Evolutionary conservation across 2,113 vertebrate genomes (phyloP), one percentile per base, ranked within the genome.

Genomic region (Thalassarche chlororhynchos): DNA sequence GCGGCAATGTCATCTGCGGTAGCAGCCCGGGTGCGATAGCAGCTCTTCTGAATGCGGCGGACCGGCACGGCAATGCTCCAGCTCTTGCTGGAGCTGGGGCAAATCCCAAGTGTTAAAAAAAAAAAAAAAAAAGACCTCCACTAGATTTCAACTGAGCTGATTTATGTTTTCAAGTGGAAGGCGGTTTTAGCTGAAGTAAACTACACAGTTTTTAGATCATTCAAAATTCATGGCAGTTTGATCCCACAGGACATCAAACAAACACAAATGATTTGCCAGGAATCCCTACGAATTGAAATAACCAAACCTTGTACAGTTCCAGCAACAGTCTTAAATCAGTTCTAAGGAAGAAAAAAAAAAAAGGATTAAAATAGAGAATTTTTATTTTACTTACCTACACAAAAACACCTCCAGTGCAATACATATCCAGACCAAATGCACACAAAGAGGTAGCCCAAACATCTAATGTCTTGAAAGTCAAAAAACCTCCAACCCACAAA

Each of bases 171-270:
- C 93, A 82, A 96, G 91, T 96, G 88, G 92, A 95, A 96, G 85
- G 88, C 3, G 0, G 76, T 84, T 94, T 95, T 62, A 87, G 94
- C 79, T 5, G 79, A 92, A 96, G 94, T 92, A 96, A 97, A 96
- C 88, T 42, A 85, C 82, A 82, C 68, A 77, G 85, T 92, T 96
- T 96, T 96, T 51, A 94, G 76, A 90, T 92, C 90, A 92, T 96
- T 86, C 90, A 95, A 95, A 97, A 94, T 97, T 97, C 88, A 93
- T 93, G 93, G 95, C 90, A 92, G 90, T 90, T 95, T 96, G 90
- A 96, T 93, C 96, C 95, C 92, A 90, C 79, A 88, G 96, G 95
- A 88, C 38, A 3, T 74, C 93, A 81, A 93, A 90, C 90, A 96
- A 88, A 92, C 90, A 93, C 65, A 93, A 93, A 90, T 46, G 82